Percentiles rank a stretch among this genome's conserved stretches.
phyloP scores from a whole-genome alignment of 2,113 vertebrate species.

The Tricholaema leucomelas region DNA sequence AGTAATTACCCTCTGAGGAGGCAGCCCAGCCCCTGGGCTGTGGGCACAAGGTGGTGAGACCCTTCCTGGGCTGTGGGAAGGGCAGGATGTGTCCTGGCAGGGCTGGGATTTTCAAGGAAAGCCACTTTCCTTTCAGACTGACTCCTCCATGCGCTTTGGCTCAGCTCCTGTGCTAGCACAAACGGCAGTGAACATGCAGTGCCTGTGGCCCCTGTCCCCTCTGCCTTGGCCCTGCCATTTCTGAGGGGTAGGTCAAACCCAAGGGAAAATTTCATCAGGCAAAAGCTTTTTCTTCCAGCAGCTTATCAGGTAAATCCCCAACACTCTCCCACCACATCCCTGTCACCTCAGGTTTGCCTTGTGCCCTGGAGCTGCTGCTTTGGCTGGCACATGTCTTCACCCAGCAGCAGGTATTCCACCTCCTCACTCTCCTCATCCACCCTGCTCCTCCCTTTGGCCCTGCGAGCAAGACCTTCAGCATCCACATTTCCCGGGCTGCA shows the following conservation, averaged over 20 bases:
- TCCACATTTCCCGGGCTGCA: fast-evolving
- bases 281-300: background rate
- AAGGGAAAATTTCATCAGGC: background rate
- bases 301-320: fast-evolving
- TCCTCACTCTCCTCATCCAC: background rate
- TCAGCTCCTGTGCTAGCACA: background rate
- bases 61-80: background rate
- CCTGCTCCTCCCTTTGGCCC: background rate
- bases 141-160: background rate
- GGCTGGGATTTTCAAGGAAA: background rate
- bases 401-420: background rate
- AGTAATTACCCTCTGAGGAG: background rate
- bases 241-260: background rate
- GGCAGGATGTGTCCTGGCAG: background rate
- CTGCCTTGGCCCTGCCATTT: background rate
- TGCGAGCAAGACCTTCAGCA: background rate
- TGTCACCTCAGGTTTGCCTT: background rate
- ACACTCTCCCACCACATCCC: background rate
- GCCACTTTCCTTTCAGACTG: background rate
- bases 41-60: background rate
- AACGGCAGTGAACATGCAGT: fast-evolving
- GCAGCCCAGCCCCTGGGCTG: background rate
- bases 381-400: fast-evolving
- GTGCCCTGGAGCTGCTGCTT: background rate
- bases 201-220: background rate